Evolutionary conservation across 2,113 vertebrate species (phyloP).

Genomic region (Argyrosomus japonicus): DNA sequence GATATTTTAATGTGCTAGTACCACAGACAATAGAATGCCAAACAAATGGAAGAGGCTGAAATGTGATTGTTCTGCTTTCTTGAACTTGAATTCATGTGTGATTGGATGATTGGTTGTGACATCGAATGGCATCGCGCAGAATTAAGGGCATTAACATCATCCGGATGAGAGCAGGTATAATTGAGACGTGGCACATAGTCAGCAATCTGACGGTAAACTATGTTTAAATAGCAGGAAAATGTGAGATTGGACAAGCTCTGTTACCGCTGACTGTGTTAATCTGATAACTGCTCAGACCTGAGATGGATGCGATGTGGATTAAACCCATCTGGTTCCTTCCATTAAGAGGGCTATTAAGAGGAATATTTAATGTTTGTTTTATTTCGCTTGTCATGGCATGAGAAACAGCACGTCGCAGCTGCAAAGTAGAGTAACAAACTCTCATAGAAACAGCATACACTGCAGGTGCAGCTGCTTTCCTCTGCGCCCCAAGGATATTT

Average conservation of each 20-base stretch:
- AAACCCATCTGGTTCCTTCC: slow-evolving; percentile 55
- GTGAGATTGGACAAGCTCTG: slow-evolving; percentile 10
- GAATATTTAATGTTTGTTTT: slow-evolving; percentile 55
- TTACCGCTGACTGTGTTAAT: slow-evolving; percentile 48
- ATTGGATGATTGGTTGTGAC: slow-evolving; percentile 37
- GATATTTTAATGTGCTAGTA: slow-evolving; percentile 34
- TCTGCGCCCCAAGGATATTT: not conserved
- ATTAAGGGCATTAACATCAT: slow-evolving; percentile 54
- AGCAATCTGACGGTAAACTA: slow-evolving; percentile 31
- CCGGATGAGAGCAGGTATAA: slow-evolving; percentile 50
- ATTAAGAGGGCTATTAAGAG: slow-evolving; percentile 41
- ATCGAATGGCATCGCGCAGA: slow-evolving; percentile 33
- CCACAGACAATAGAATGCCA: slow-evolving; percentile 22
- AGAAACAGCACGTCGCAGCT: slow-evolving; percentile 23
- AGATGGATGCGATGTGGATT: slow-evolving; percentile 46
- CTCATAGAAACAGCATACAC: not conserved
- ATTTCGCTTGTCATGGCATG: slow-evolving; percentile 31
- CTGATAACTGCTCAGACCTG: slow-evolving; percentile 36
- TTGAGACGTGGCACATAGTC: slow-evolving; percentile 44
- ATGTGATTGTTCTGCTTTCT: slow-evolving; percentile 59
- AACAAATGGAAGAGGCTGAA: slow-evolving; percentile 44
- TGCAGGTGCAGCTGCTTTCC: slow-evolving; percentile 35
- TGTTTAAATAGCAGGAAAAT: slow-evolving; percentile 53
- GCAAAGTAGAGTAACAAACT: slow-evolving; percentile 17
- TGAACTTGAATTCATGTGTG: slow-evolving; percentile 26